phyloP scores from a whole-genome alignment of 1,140 invertebrate genomes.

The Cydia fagiglandana region DNA sequence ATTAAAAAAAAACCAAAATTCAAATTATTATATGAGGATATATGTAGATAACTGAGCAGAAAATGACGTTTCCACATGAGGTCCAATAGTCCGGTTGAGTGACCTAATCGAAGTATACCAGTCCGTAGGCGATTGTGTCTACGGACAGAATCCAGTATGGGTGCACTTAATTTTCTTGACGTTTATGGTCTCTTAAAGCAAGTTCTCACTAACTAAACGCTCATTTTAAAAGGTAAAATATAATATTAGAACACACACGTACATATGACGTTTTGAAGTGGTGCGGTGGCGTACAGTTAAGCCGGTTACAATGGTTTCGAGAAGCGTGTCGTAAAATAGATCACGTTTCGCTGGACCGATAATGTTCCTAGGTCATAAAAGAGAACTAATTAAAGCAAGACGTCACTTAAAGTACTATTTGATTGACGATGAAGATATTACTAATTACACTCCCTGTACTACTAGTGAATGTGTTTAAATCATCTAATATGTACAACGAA shows the following conservation, averaged over 20 bases:
- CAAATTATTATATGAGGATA: neutral
- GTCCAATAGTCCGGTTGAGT: conserved; percentile 1
- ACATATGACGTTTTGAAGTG: neutral
- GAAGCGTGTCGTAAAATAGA: conserved; percentile 25
- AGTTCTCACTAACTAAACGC: conserved; percentile 24
- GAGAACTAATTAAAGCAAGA: neutral
- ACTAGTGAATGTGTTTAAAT: no score
- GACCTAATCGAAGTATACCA: neutral
- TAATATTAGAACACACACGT: neutral
- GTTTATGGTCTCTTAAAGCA: conserved; percentile 34
- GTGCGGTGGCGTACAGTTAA: conserved; percentile 1
- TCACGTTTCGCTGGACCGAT: conserved; percentile 18
- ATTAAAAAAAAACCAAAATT: no score
- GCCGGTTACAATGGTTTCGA: conserved; percentile 25
- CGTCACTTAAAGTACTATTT: neutral
- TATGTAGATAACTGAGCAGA: neutral
- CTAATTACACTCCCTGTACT: no score
- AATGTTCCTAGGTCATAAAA: conserved; percentile 28
- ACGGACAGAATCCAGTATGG: neutral
- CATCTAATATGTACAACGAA: no score
- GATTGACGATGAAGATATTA: no score
- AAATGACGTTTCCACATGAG: neutral
- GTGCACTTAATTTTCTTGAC: conserved; percentile 37
- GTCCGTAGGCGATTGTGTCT: conserved; percentile 30
- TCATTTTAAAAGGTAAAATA: neutral